Evolutionary conservation across 2,113 vertebrate species (phyloP), one percentile per base, ranked within the genome.

Genomic region (Motacilla tschutschensis): DNA sequence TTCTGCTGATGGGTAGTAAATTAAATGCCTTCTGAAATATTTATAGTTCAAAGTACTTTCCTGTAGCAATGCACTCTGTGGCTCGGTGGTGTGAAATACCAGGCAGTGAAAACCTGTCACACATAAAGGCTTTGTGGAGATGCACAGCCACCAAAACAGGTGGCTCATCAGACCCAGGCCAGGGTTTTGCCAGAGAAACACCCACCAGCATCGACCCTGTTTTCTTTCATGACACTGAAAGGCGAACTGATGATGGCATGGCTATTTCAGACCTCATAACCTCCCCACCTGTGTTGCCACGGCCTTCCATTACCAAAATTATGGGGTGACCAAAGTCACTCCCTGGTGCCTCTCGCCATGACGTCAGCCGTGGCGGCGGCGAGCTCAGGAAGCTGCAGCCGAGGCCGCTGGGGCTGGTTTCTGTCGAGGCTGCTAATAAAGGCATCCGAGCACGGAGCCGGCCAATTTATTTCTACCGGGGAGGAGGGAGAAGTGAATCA

Each of bases 401-500:
- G 38, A 85, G 89, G 69, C 87, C 2, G 4, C 70, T 2, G 5
- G 78, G 65, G 73, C 71, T 83, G 88, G 47, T 77, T 91, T 93
- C 85, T 91, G 89, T 83, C 9, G 73, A 88, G 81, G 90, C 46
- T 79, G 90, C 70, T 94, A 85, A 93, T 92, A 94, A 95, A 93
- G 66, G 85, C 40, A 11, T 62, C 79, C 6, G 44, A 93, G 89
- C 84, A 93, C 33, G 22, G 88, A 93, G 93, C 64, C 43, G 58
- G 91, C 86, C 89, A 77, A 90, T 94, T 95, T 92, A 93, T 93
- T 95, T 95, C 85, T 89, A 85, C 73, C 0, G 1, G 74, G 88
- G 82, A 88, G 91, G 83, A 86, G 84, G 92, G 79, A 82, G 86
- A 93, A 95, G 88, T 93, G 93, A 96, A 95, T 94, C 94, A 95